These are phyloP conservation scores for Anabas testudineus DNA, from an alignment of 2,797 vertebrate genomes.

Conservation along the genomic window DNA sequence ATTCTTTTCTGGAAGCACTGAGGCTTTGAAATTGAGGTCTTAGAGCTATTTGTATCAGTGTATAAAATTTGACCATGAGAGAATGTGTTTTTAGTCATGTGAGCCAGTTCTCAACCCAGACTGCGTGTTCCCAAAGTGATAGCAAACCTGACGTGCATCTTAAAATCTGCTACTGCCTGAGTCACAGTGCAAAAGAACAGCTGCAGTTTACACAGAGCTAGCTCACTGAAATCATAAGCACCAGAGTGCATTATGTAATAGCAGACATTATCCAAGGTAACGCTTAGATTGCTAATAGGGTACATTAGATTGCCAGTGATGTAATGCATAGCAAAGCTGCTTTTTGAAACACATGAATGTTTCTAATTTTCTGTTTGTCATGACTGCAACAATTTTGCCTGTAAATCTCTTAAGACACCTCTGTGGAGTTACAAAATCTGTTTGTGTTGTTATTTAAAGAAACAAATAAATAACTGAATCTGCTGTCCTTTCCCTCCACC, in stretches of 20 bases:
- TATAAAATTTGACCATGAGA: slow-evolving; percentile 15
- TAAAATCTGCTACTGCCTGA: slow-evolving; percentile 55
- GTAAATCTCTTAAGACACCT: slow-evolving; percentile 52
- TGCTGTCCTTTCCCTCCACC: slow-evolving; percentile 39
- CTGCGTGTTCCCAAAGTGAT: slow-evolving; percentile 30
- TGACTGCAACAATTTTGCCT: slow-evolving; percentile 44
- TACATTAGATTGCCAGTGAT: slow-evolving; percentile 64
- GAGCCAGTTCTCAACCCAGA: slow-evolving; percentile 29
- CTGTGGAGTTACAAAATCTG: slow-evolving; percentile 32
- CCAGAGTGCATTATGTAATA: slow-evolving; percentile 74
- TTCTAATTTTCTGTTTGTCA: slow-evolving; percentile 60
- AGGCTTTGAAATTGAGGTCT: slow-evolving; percentile 24
- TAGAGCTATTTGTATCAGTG: neutral
- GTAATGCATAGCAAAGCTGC: slow-evolving; percentile 67
- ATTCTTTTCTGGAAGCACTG: neutral
- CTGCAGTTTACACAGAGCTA: slow-evolving; percentile 58
- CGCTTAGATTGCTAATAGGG: slow-evolving; percentile 71
- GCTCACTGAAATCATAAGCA: slow-evolving; percentile 59
- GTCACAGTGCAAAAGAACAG: slow-evolving; percentile 58
- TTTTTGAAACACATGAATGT: slow-evolving; percentile 54
- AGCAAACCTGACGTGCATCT: slow-evolving; percentile 63
- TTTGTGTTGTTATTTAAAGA: slow-evolving; percentile 13
- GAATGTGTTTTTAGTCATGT: slow-evolving; percentile 17
- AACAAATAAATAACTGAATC: slow-evolving; percentile 36
- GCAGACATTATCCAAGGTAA: slow-evolving; percentile 73